Base-by-base conservation (phyloP, 2,888 invertebrate genomes). In the Drosophila aldrichi region DNA sequence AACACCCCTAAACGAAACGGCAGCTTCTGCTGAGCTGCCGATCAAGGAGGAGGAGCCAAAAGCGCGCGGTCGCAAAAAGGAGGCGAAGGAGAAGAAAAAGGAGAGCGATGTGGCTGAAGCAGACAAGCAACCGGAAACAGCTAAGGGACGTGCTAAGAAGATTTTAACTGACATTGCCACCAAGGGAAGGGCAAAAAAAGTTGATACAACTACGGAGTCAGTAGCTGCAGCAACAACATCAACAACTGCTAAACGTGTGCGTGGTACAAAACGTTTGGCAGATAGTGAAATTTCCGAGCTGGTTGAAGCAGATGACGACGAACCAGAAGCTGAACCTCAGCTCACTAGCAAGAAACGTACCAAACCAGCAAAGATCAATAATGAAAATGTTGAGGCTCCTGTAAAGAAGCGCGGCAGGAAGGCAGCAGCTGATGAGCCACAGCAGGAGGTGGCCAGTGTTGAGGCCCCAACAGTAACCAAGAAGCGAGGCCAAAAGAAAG, bases 251-350 rank as follows among this genome's bases (percentile, higher is more conserved):
- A 86, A 84, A 29, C 67, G 76, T 22, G 25, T 25, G 7, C 88
- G 88, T 0, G 79, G 43, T 3, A 56, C 38, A 5, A 89, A 89
- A 51, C 84, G 74, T 7, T 16, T 87, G 10, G 84, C 88, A 10
- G 81, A 81, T 20, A 48, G 70, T 1, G 78, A 84, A 52, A 87
- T 84, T n/a, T 7, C 77, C 1, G 68, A 57, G 20, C 46, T 74
- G 7, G 48, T 88, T 1, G 74, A 85, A 20, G 60, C 41, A n/a
- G 40, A 40, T 2, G 71, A 70, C 3, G 72, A 58, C 0, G 68
- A 71, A 7, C 38, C 52, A 20, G 38, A 49, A 22, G 16, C 68
- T 7, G 22, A 62, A 38, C 44, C 34, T 12, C 46, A 44, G 36
- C 18, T 43, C 16, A 12, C 51, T 0, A 32, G n/a, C 25, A 66